Percentiles rank a stretch among this genome's conserved stretches.
phyloP scores from a whole-genome alignment of 2,113 vertebrate genomes.

The Mastomys natalensis region DNA sequence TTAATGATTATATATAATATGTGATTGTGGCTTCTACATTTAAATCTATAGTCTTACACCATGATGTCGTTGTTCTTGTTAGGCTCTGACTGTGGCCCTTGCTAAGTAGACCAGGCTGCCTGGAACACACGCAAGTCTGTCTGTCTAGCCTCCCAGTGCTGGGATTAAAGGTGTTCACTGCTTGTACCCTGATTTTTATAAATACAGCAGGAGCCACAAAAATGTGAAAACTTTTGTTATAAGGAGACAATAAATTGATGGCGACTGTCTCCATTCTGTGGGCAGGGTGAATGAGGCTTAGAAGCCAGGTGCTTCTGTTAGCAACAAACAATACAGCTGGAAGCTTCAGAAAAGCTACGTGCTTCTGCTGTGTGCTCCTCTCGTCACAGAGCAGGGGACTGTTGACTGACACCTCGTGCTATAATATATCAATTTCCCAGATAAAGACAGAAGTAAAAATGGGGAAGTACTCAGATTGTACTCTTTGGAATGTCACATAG shows the following conservation, averaged over 20 bases:
- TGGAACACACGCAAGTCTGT: neutral
- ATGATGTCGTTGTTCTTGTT: too few species aligned
- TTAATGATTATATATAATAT: neutral
- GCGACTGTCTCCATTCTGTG: neutral
- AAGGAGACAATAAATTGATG: neutral
- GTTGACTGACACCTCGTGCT: neutral
- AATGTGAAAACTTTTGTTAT: neutral
- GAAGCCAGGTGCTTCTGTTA: neutral
- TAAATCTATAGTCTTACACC: neutral
- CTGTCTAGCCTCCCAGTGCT: neutral
- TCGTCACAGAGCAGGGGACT: neutral
- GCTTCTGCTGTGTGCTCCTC: neutral
- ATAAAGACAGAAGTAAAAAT: neutral
- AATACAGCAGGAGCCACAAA: neutral
- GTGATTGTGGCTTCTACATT: neutral
- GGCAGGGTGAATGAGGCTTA: neutral
- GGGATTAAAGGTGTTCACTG: neutral
- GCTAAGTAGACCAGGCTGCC: neutral
- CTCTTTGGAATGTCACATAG: neutral
- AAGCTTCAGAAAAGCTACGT: neutral
- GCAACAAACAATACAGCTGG: neutral
- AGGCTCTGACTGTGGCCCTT: neutral
- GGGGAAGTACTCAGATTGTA: neutral
- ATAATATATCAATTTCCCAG: constrained; percentile 7
- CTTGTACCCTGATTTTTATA: neutral